A percentile compares a stretch with the other conserved stretches of the same genome.
Evolutionary conservation across 30 jellyfish, hydroid and myxozoan genomes (phyloP).

Genomic region (Aurelia sp.): DNA sequence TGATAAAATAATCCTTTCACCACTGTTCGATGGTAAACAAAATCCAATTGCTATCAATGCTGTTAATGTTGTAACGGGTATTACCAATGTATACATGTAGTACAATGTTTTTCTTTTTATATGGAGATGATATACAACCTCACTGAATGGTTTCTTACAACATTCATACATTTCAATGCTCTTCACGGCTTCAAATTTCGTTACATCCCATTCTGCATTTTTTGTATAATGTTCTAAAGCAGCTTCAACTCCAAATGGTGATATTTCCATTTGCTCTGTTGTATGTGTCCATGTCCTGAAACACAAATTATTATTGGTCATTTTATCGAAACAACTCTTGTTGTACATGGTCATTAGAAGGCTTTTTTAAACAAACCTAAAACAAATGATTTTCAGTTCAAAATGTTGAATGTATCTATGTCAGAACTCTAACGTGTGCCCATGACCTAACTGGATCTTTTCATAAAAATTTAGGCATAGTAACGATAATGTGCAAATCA

Average conservation of each 20-base stretch:
- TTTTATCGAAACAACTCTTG: too few relatives aligned
- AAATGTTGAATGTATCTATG: too few relatives aligned
- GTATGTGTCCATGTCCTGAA: conserved; percentile 67
- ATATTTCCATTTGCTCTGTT: conserved; percentile 36
- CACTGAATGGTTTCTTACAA: conserved; percentile 71
- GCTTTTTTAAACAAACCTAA: too few relatives aligned
- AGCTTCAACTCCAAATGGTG: conserved; percentile 14
- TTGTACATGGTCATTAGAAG: too few relatives aligned
- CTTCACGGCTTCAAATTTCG: conserved; percentile 40
- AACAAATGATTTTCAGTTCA: too few relatives aligned
- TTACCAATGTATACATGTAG: conserved; percentile 73
- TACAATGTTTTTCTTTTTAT: conserved; percentile 69
- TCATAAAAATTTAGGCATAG: too few relatives aligned
- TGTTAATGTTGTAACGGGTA: conserved; percentile 73
- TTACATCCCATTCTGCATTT: conserved; percentile 86
- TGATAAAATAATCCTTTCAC: conserved; percentile 71
- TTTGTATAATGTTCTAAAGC: conserved; percentile 51
- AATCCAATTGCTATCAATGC: conserved; percentile 63
- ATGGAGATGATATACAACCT: conserved; percentile 64
- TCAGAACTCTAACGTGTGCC: too few relatives aligned
- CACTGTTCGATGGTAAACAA: conserved; percentile 79
- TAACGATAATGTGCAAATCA: too few relatives aligned
- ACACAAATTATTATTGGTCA: neutral
- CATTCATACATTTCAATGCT: conserved; percentile 36
- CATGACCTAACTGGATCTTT: too few relatives aligned